phyloP scores from a whole-genome alignment of 2,888 invertebrate species.

The Drosophila birchii region DNA sequence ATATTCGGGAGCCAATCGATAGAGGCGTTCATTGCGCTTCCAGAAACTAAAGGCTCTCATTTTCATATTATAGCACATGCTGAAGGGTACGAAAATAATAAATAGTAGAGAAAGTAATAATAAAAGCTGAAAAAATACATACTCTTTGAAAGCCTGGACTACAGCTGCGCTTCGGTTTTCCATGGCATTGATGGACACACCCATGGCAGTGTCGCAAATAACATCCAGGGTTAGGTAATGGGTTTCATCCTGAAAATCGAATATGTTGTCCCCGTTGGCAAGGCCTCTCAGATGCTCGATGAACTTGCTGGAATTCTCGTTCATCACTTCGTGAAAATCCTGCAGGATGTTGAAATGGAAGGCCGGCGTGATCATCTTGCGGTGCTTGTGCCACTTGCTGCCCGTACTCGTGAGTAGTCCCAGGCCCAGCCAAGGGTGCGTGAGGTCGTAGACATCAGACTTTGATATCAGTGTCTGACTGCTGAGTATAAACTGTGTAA shows the following conservation, averaged over 20 bases:
- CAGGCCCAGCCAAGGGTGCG: constrained; percentile 85
- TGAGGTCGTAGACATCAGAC: constrained; percentile 82
- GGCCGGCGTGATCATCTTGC: constrained; percentile 86
- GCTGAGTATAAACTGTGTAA: constrained; percentile 68
- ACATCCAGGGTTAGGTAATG: constrained; percentile 86
- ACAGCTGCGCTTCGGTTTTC: constrained; percentile 85
- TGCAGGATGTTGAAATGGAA: constrained; percentile 86
- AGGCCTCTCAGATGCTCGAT: constrained; percentile 75
- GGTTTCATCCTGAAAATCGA: constrained; percentile 86
- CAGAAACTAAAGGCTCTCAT: constrained; percentile 75
- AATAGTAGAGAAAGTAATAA: neutral
- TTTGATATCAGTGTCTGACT: constrained; percentile 85
- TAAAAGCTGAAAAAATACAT: constrained; percentile 28
- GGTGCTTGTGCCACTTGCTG: constrained; percentile 85
- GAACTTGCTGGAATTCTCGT: constrained; percentile 85
- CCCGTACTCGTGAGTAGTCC: constrained; percentile 84
- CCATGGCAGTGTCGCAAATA: constrained; percentile 88
- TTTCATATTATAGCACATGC: constrained; percentile 77
- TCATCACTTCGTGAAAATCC: constrained; percentile 85
- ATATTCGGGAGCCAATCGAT: constrained; percentile 85
- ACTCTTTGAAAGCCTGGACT: constrained; percentile 86
- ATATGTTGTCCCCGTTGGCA: constrained; percentile 71
- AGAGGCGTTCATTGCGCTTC: constrained; percentile 61
- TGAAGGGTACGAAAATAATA: constrained; percentile 26
- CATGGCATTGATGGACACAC: constrained; percentile 86